phyloP scores from a whole-genome alignment of 2,797 vertebrate species.

The Eulemur coronatus region DNA sequence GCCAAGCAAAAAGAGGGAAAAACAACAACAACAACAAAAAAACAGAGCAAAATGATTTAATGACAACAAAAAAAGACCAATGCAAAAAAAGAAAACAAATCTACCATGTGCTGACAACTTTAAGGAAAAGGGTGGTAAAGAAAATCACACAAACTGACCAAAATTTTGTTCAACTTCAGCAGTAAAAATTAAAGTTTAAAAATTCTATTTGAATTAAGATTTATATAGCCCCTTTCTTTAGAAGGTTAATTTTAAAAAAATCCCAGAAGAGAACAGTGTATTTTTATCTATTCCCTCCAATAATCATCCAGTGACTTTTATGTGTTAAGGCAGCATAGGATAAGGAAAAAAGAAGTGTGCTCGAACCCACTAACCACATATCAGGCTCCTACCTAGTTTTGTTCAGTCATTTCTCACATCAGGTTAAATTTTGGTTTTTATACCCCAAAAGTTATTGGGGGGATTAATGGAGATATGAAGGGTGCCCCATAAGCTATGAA shows the following conservation, averaged over 20 bases:
- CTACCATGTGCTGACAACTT: neutral
- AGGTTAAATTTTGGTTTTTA: conserved; percentile 11
- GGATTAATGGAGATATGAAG: neutral
- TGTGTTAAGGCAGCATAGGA: neutral
- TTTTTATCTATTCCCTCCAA: neutral
- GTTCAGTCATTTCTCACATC: neutral
- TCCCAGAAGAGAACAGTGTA: neutral
- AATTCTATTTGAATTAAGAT: neutral
- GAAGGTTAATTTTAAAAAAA: neutral
- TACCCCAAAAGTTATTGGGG: neutral
- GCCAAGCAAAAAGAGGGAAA: conserved; percentile 48
- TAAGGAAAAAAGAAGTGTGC: neutral
- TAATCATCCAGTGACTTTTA: neutral
- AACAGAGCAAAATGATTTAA: conserved; percentile 45
- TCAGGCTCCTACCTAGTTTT: neutral
- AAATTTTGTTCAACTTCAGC: conserved; percentile 14
- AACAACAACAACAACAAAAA: no score
- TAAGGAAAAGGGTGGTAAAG: conserved; percentile 5
- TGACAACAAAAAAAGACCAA: neutral
- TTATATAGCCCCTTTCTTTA: neutral
- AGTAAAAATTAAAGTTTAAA: conserved; percentile 13
- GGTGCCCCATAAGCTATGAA: neutral
- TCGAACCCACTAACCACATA: neutral
- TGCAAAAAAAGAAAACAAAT: conserved; percentile 9
- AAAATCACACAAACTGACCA: neutral